phyloP scores from a whole-genome alignment of 2,797 vertebrate species.

The Coregonus suidteri region DNA sequence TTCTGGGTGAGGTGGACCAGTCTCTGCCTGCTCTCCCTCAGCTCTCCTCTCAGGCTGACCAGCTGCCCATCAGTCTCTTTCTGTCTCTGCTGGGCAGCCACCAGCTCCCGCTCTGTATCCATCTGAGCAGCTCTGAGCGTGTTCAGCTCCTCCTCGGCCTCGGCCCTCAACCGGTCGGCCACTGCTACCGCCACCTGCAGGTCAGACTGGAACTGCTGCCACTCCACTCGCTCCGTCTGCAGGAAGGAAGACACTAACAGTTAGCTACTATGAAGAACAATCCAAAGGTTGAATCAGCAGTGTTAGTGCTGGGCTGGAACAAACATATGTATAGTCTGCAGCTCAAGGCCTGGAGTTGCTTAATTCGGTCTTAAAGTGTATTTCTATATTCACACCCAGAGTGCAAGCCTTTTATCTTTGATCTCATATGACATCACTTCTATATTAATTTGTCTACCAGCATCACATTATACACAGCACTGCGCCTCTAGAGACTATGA shows the following conservation, averaged over 20 bases:
- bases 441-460: constrained; percentile 6
- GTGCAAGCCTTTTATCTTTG: too few relatives aligned
- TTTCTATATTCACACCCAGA: too few relatives aligned
- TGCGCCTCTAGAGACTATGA: neutral
- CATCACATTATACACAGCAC: constrained; percentile 12
- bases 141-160: constrained; percentile 76
- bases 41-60: constrained; percentile 62
- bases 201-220: constrained; percentile 83
- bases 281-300: neutral
- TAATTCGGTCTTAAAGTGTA: too few relatives aligned
- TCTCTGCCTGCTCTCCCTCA: constrained; percentile 67
- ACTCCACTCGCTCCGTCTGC: constrained; percentile 76
- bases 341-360: too few relatives aligned
- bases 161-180: constrained; percentile 75
- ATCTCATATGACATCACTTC: too few relatives aligned
- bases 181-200: constrained; percentile 82
- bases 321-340: neutral
- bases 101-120: constrained; percentile 68
- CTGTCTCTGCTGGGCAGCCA: constrained; percentile 61
- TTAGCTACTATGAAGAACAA: neutral
- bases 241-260: constrained; percentile 3
- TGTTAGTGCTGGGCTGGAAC: neutral
- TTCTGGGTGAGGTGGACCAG: constrained; percentile 38
- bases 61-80: constrained; percentile 69
- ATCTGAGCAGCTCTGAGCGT: constrained; percentile 51